phyloP scores from a whole-genome alignment of 2,888 invertebrate species.

The Drosophila austrosaltans region DNA sequence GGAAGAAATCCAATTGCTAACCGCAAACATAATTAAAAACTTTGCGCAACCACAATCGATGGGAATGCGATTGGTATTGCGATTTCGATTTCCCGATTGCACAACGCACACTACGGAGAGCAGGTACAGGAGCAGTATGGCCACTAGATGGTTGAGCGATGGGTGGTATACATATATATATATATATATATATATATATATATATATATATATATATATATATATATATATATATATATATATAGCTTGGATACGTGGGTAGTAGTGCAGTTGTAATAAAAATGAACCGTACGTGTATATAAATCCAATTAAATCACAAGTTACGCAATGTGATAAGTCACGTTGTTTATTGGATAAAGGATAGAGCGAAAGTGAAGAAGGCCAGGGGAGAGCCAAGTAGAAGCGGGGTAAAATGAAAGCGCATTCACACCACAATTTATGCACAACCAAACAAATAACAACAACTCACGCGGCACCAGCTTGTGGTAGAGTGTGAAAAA shows the following conservation, averaged over 20 bases:
- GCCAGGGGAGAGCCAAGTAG: no score
- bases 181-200: no score
- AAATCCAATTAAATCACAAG: slow-evolving; percentile 80
- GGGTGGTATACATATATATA: not conserved
- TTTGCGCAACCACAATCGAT: slow-evolving; percentile 74
- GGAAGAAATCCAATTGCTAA: slow-evolving; percentile 71
- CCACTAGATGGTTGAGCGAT: not conserved
- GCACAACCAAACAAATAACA: slow-evolving; percentile 61
- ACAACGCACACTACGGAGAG: slow-evolving; percentile 27
- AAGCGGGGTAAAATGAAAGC: not conserved
- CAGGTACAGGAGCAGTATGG: not conserved
- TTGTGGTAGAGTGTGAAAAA: slow-evolving; percentile 44
- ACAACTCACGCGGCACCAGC: slow-evolving; percentile 58
- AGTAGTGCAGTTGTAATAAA: slow-evolving; percentile 47
- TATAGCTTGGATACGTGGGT: not conserved
- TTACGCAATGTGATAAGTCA: slow-evolving; percentile 80
- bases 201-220: not conserved
- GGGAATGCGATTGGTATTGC: slow-evolving; percentile 39
- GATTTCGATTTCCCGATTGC: slow-evolving; percentile 46
- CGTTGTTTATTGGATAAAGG: slow-evolving; percentile 71
- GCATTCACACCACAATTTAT: slow-evolving; percentile 66
- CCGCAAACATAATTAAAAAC: slow-evolving; percentile 79
- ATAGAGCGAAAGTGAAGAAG: slow-evolving; percentile 4
- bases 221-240: no score
- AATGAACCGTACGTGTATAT: slow-evolving; percentile 52